Evolutionary conservation across 2,888 invertebrate genomes (phyloP), one percentile per base, ranked within the genome.

Genomic region (Malthinus seriepunctatus): DNA sequence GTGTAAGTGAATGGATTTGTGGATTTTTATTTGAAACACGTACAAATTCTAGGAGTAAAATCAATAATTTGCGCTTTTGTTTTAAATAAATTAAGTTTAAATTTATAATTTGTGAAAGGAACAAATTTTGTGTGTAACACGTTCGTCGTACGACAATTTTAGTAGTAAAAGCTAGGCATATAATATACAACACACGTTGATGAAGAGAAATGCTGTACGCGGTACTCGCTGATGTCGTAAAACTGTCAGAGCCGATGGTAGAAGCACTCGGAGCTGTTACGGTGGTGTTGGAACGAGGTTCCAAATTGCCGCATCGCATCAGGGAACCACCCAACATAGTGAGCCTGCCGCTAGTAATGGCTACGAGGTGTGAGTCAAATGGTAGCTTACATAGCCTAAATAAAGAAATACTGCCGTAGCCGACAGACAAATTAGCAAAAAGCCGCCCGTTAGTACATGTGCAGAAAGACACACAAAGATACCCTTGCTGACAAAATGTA

Each of bases 351-450:
- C 66, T 66, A 68, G 68, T 73, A 73, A 74, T 73, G 74, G 73
- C 66, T 64, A 66, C 62, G 72, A 75, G 73, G 74, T 75, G 74
- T 70, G 76, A 76, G 74, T 76, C 74, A 76, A 76, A 76, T 76
- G 76, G 76, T 69, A 68, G 70, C 64, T 65, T 63, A 62, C 66
- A 64, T 57, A 57, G 68, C 70, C 72, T 74, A 77, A 78, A 78
- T 78, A 77, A 77, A 78, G 78, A 78, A 77, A 78, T 78, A 78
- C 75, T 72, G 71, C 71, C 69, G 62, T 65, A 66, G 74, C 71
- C 74, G 75, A 75, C 77, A 77, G 77, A 78, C 78, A 77, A 78
- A 78, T 78, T 78, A 78, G 76, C 73, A 71, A 69, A 68, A 67
- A 68, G 67, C 67, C 64, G 60, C 56, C 67, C 65, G 64, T 67